A percentile compares a stretch with the other conserved stretches of the same genome.
Evolutionary conservation across 2,888 invertebrate genomes (phyloP).

Genomic region (Parasteatoda lunata): DNA sequence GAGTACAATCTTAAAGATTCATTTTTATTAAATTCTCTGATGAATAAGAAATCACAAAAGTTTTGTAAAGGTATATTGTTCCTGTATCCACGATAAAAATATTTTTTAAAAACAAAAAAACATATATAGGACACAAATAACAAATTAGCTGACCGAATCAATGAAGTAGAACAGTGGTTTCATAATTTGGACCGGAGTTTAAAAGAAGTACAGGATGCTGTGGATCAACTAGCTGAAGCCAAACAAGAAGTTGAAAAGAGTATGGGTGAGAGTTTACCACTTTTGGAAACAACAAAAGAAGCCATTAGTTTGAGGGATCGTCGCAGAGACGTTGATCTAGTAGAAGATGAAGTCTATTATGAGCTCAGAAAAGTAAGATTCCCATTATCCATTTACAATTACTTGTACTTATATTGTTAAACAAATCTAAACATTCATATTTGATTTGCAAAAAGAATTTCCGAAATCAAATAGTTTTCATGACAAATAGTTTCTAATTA

Average conservation of each 20-base stretch:
- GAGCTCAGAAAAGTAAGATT: constrained; percentile 49
- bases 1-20: no score
- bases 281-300: constrained; percentile 50
- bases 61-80: no score
- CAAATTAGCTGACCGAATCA: constrained; percentile 52
- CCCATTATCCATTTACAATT: no score
- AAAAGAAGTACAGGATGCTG: constrained; percentile 38
- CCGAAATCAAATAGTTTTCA: no score
- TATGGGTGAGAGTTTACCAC: constrained; percentile 35
- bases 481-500: no score
- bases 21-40: no score
- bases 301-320: constrained; percentile 52
- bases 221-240: constrained; percentile 39
- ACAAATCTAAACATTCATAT: no score
- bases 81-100: no score
- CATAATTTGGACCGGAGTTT: constrained; percentile 53
- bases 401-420: no score
- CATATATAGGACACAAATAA: constrained; percentile 54
- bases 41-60: no score
- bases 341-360: constrained; percentile 55
- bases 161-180: constrained; percentile 62
- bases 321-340: constrained; percentile 44
- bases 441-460: no score
- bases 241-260: constrained; percentile 49
- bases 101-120: background rate